Base-by-base conservation (phyloP, 2,113 vertebrate species). In the Nestor notabilis region DNA sequence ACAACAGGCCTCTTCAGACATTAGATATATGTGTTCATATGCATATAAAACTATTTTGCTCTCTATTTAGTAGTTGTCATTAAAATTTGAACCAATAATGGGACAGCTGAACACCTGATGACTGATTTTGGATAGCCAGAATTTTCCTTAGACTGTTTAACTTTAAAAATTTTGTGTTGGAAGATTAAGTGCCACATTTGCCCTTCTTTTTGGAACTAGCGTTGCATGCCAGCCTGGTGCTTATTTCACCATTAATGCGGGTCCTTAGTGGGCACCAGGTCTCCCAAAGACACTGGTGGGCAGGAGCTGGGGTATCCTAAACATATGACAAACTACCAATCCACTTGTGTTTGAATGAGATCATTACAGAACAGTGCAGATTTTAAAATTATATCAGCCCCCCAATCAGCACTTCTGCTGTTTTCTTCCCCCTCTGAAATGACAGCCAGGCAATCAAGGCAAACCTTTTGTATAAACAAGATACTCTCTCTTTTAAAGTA, bases 401-500 rank as follows among this genome's bases (percentile, higher is more conserved):
- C 29, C 14, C 71, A 72, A 16, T 28, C 76, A 68, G 20, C 28
- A 64, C 24, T 90, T 83, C 25, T 72, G 31, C 39, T 76, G 35
- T 37, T 81, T 83, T 81, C 78, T 56, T 93, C 80, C 89, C 65
- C 27, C 18, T 35, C 29, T 31, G 24, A 53, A 64, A 70, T 13
- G 18, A 60, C 86, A 86, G 71, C 50, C n/a, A 80, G 44, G 24
- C 50, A 92, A 93, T 87, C 86, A 61, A 79, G 71, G 72, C 83
- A 92, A 87, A 76, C 0, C 2, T 64, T 90, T 55, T 12, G 35
- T 55, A 92, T 71, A 79, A 96, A 94, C 79, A 93, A 96, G 65
- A 94, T 82, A 95, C 33, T 95, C 79, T 95, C 79, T 78, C 87
- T 80, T 94, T 89, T 80, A 96, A 96, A 96, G 58, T 79, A 87